Percentiles rank a stretch among this genome's conserved stretches.
phyloP scores from a whole-genome alignment of 2,797 vertebrate genomes.

The Xiphorhynchus erythropygius region DNA sequence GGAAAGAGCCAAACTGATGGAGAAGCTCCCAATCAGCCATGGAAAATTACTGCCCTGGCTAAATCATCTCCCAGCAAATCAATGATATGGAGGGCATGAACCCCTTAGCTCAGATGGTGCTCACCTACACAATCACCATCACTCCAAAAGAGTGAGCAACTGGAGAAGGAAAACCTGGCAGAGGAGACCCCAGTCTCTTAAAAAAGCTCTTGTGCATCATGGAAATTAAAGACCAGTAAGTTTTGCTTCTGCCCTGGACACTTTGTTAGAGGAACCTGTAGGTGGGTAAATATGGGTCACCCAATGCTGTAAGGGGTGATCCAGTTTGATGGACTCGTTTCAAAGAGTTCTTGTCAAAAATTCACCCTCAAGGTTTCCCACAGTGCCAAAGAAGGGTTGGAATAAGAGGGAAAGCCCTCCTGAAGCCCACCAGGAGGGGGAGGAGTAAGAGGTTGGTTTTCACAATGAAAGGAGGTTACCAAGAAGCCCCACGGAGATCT shows the following conservation, averaged over 20 bases:
- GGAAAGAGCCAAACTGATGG: neutral
- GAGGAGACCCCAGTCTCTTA: neutral
- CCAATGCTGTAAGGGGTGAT: neutral
- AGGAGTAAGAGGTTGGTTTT: neutral
- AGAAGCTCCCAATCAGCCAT: neutral
- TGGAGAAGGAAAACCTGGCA: neutral
- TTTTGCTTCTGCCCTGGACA: neutral
- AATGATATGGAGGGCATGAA: neutral
- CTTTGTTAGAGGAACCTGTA: neutral
- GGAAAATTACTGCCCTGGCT: neutral
- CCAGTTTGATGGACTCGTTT: neutral
- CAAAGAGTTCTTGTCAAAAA: neutral
- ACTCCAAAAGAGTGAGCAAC: neutral
- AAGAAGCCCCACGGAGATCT: neutral
- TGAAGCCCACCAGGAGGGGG: neutral
- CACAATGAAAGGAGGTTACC: slow-evolving; percentile 18
- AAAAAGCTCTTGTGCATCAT: neutral
- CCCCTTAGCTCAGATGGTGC: neutral
- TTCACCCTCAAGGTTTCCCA: neutral
- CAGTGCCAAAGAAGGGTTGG: neutral
- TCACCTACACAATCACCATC: neutral
- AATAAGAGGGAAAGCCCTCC: neutral
- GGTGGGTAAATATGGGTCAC: neutral
- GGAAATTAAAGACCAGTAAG: neutral
- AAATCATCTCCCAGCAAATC: neutral